phyloP scores from a whole-genome alignment of 2,888 invertebrate species.

The Lasioglossum leucozonium region DNA sequence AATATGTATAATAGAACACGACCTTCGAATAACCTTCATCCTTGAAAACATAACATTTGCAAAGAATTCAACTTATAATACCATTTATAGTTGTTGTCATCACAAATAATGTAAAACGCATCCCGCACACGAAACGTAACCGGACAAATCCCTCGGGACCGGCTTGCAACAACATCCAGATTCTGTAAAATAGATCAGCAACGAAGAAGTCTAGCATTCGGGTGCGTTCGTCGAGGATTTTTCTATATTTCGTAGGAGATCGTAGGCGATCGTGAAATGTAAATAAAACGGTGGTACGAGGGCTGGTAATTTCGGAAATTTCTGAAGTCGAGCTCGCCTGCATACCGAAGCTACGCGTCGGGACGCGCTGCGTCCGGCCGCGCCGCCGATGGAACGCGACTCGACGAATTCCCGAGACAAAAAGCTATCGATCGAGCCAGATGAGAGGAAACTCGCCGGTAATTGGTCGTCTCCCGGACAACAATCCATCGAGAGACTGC shows the following conservation, averaged over 20 bases:
- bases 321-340: conserved; percentile 31
- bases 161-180: neutral
- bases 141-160: neutral
- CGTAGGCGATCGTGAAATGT: neutral
- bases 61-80: no score
- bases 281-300: neutral
- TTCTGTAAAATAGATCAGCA: neutral
- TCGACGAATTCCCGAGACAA: conserved; percentile 63
- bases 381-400: conserved; percentile 29
- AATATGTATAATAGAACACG: no score
- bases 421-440: conserved; percentile 62
- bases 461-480: conserved; percentile 66
- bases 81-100: no score
- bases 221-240: neutral
- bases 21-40: no score
- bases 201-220: neutral
- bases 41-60: no score
- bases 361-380: neutral
- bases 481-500: conserved; percentile 56
- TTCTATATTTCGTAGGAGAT: neutral
- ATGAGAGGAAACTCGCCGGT: conserved; percentile 61
- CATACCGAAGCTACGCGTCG: conserved; percentile 24
- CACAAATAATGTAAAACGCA: neutral
- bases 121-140: neutral
- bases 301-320: conserved; percentile 49